A percentile compares a stretch with the other conserved stretches of the same genome.
phyloP scores from a whole-genome alignment of 2,888 invertebrate genomes.

The Drosophila niveifrons region DNA sequence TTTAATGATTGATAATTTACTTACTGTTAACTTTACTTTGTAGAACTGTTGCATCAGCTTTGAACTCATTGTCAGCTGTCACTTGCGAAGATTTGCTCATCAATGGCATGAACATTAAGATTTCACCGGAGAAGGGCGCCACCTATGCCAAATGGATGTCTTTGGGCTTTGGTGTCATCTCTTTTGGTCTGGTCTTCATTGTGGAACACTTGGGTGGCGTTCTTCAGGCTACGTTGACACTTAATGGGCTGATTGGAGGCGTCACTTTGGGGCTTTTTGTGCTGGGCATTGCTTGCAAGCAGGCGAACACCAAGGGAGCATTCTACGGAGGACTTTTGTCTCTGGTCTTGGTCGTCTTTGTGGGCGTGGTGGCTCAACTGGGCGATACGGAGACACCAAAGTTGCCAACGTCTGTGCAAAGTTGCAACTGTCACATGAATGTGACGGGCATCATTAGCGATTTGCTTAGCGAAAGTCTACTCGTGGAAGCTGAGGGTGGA shows the following conservation, averaged over 20 bases:
- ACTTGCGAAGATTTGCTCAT: slow-evolving; percentile 94
- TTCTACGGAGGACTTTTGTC: slow-evolving; percentile 84
- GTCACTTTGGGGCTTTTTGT: slow-evolving; percentile 94
- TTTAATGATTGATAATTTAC: neutral
- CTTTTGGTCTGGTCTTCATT: slow-evolving; percentile 93
- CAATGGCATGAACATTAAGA: slow-evolving; percentile 89
- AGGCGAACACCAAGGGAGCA: slow-evolving; percentile 90
- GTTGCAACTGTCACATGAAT: slow-evolving; percentile 83
- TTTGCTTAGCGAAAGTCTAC: slow-evolving; percentile 45
- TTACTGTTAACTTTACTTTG: slow-evolving; percentile 6
- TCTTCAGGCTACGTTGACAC: slow-evolving; percentile 94
- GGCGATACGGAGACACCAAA: slow-evolving; percentile 69
- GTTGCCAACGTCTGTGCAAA: slow-evolving; percentile 76
- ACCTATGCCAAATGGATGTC: slow-evolving; percentile 90
- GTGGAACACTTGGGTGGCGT: slow-evolving; percentile 95
- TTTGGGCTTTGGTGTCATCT: slow-evolving; percentile 90
- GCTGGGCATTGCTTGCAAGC: slow-evolving; percentile 95
- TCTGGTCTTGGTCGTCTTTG: slow-evolving; percentile 83
- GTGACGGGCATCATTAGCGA: slow-evolving; percentile 56
- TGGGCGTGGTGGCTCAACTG: slow-evolving; percentile 84
- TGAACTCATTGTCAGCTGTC: slow-evolving; percentile 96
- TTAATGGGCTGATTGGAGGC: slow-evolving; percentile 96
- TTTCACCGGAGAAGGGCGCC: slow-evolving; percentile 92
- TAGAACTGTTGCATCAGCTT: slow-evolving; percentile 97
- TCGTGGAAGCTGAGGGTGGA: slow-evolving; percentile 32